These are phyloP conservation scores for Eustalomyia histrio DNA, from an alignment of 2,888 invertebrate species.

Conservation along the genomic window DNA sequence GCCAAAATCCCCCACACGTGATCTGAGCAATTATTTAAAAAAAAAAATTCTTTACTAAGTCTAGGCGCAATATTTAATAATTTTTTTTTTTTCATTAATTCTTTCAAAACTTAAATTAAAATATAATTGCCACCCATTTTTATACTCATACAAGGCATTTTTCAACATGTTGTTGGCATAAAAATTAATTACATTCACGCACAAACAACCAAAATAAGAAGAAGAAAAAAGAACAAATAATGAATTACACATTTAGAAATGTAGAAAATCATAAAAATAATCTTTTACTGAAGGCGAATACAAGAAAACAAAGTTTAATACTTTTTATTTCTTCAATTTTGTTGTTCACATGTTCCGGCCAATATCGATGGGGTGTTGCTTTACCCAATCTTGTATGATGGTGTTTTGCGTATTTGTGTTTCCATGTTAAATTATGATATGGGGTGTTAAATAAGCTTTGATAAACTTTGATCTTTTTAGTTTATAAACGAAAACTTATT, in stretches of 20 bases:
- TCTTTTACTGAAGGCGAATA: background rate
- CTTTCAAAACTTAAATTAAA: background rate
- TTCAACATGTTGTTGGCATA: slow-evolving; percentile 64
- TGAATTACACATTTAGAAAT: slow-evolving; percentile 1
- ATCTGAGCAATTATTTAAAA: too few relatives aligned
- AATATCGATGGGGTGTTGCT: background rate
- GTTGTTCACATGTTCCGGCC: background rate
- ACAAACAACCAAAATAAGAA: slow-evolving; percentile 45
- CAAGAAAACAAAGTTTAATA: background rate
- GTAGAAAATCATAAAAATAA: slow-evolving; percentile 4
- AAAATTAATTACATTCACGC: slow-evolving; percentile 64
- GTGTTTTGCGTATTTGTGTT: slow-evolving; percentile 34
- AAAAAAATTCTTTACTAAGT: too few relatives aligned
- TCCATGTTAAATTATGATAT: background rate
- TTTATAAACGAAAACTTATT: background rate
- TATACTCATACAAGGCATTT: background rate
- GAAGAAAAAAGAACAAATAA: background rate
- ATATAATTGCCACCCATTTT: background rate
- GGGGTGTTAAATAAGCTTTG: slow-evolving; percentile 37
- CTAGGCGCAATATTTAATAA: too few relatives aligned
- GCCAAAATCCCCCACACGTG: too few relatives aligned
- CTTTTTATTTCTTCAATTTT: background rate
- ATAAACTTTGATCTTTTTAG: slow-evolving; percentile 44
- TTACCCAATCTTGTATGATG: background rate
- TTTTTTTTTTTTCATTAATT: background rate